These are phyloP conservation scores for Parasteatoda tepidariorum DNA, from an alignment of 1,140 invertebrate species.

Conservation along the genomic window DNA sequence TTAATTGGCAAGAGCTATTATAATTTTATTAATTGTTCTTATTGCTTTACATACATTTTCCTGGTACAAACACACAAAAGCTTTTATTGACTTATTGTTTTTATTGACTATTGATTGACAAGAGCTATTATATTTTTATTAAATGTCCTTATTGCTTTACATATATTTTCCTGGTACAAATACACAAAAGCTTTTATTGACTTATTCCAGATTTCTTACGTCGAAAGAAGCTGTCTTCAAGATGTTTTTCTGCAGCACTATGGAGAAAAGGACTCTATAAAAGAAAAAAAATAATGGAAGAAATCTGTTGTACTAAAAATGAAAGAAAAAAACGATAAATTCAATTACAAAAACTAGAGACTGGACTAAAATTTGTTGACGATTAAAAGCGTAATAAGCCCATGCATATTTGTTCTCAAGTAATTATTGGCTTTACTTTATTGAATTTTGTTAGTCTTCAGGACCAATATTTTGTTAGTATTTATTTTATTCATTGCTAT, in stretches of 20 bases:
- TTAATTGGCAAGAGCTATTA: too few species aligned
- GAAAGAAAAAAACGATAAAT: background rate
- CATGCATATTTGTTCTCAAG: background rate
- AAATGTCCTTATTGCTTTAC: background rate
- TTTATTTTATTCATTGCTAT: conserved; percentile 4
- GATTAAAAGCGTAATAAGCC: background rate
- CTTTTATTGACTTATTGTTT: too few species aligned
- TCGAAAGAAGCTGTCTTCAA: background rate
- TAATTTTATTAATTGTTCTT: too few species aligned
- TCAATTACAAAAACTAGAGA: background rate
- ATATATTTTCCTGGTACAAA: background rate
- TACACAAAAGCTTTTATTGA: background rate
- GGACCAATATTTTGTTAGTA: conserved; percentile 36
- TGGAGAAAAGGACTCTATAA: background rate
- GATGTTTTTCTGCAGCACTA: background rate
- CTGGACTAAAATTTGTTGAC: background rate
- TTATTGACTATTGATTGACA: too few species aligned
- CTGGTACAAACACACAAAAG: too few species aligned
- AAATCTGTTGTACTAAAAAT: too few species aligned
- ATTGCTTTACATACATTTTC: too few species aligned
- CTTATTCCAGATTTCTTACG: background rate
- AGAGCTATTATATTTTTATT: too few species aligned
- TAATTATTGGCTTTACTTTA: background rate
- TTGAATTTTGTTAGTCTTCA: conserved; percentile 14
- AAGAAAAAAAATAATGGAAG: too few species aligned